Evolutionary conservation across 2,888 invertebrate genomes (phyloP).

Genomic region (Amitus sp.): DNA sequence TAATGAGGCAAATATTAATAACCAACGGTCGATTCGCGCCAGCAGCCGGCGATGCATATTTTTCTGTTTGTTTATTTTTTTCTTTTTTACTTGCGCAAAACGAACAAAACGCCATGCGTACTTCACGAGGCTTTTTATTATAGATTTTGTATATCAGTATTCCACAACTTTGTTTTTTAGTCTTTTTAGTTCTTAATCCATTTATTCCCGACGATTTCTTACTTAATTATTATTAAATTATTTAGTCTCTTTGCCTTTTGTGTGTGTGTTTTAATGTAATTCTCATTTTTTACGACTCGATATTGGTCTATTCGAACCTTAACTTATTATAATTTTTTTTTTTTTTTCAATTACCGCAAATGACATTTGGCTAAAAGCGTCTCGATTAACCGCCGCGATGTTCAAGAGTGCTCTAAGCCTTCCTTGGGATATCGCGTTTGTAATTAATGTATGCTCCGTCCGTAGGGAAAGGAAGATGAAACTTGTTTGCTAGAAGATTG

Average conservation of each 20-base stretch:
- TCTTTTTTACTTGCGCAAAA: conserved; percentile 13
- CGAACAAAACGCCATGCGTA: conserved; percentile 49
- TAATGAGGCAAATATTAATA: conserved; percentile 52
- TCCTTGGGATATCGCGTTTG: too few relatives aligned
- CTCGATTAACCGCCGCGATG: conserved; percentile 58
- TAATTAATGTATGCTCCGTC: too few relatives aligned
- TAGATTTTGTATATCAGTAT: conserved; percentile 62
- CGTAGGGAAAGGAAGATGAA: conserved; percentile 7
- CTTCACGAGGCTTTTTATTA: conserved; percentile 59
- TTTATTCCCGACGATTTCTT: conserved; percentile 56
- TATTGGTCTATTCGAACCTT: conserved; percentile 53
- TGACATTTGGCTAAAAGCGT: conserved; percentile 53
- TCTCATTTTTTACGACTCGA: conserved; percentile 48
- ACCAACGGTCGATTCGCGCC: too few relatives aligned
- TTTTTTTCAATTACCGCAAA: conserved; percentile 45
- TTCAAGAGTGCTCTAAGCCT: too few relatives aligned
- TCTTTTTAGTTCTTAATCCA: conserved; percentile 48
- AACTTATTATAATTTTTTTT: conserved; percentile 49
- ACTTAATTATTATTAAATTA: conserved; percentile 61
- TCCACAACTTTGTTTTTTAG: conserved; percentile 62
- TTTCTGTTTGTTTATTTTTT: neutral
- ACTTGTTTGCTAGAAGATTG: conserved; percentile 54
- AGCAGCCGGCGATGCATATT: too few relatives aligned
- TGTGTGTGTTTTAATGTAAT: conserved; percentile 57
- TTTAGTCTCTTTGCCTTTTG: conserved; percentile 56